Evolutionary conservation across 1,140 invertebrate species (phyloP).

Genomic region (Phymastichus coffea): DNA sequence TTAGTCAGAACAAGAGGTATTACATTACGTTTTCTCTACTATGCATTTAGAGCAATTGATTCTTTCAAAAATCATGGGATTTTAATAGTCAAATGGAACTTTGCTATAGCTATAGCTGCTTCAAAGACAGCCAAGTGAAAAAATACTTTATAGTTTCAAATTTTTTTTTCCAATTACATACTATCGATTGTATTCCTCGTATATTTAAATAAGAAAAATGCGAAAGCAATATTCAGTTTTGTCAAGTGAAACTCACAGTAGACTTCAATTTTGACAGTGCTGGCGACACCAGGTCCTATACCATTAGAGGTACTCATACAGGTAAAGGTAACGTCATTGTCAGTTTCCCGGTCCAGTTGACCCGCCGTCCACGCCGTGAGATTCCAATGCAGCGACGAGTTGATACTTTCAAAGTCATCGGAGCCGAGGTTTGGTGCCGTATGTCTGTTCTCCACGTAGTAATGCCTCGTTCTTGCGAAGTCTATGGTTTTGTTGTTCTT

Average conservation of each 20-base stretch:
- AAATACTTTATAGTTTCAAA: no score
- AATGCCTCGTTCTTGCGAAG: slow-evolving; percentile 62
- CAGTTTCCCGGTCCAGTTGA: slow-evolving; percentile 71
- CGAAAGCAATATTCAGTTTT: no score
- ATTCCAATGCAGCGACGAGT: slow-evolving; percentile 81
- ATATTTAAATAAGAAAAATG: no score
- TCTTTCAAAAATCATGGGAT: no score
- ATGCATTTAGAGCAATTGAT: no score
- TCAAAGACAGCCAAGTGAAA: no score
- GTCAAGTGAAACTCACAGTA: slow-evolving; percentile 87
- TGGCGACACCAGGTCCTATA: slow-evolving; percentile 71
- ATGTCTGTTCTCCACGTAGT: slow-evolving; percentile 66
- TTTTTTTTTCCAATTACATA: no score
- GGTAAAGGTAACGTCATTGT: slow-evolving; percentile 77
- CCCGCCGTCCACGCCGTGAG: slow-evolving; percentile 78
- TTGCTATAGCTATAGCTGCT: no score
- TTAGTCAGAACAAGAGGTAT: neutral
- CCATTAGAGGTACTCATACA: slow-evolving; percentile 79
- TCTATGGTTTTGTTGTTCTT: slow-evolving; percentile 71
- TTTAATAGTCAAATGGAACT: no score
- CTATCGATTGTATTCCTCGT: no score
- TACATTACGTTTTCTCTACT: neutral
- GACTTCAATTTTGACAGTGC: slow-evolving; percentile 78
- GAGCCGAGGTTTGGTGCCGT: slow-evolving; percentile 66
- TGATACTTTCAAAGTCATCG: slow-evolving; percentile 84